Evolutionary conservation across 2,113 vertebrate species (phyloP).

Genomic region (Merops nubicus): DNA sequence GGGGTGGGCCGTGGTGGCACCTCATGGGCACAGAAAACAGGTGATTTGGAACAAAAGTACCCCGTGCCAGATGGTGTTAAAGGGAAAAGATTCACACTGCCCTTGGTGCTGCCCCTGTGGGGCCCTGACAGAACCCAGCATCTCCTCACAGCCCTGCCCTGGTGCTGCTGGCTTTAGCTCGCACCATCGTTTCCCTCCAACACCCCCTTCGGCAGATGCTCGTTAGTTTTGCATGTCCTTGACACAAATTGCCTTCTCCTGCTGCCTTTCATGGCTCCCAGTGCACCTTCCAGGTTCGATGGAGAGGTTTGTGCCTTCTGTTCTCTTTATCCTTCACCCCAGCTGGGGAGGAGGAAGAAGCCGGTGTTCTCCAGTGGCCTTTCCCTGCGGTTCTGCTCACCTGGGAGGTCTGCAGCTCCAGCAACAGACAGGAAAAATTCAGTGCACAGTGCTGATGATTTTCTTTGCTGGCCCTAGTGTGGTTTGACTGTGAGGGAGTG

Average conservation of each 20-base stretch:
- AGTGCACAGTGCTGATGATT: background rate
- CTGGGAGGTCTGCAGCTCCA: background rate
- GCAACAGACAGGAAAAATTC: accelerated
- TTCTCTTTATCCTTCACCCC: background rate
- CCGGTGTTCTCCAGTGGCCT: background rate
- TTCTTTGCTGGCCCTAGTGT: accelerated
- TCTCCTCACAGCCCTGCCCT: background rate
- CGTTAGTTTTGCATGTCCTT: background rate
- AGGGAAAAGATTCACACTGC: background rate
- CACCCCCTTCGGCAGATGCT: background rate
- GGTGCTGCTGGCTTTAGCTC: background rate
- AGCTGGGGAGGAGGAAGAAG: background rate
- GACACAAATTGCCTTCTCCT: background rate
- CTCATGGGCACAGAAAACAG: background rate
- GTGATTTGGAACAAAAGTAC: background rate
- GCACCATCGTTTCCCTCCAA: accelerated
- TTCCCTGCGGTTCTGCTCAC: background rate
- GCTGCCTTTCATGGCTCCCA: background rate
- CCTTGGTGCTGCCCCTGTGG: background rate
- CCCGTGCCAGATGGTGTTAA: background rate
- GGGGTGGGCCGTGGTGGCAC: background rate
- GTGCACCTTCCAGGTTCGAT: background rate
- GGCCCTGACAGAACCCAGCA: background rate
- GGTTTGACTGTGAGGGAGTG: background rate
- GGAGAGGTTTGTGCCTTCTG: background rate